A percentile compares a stretch with the other conserved stretches of the same genome.
phyloP scores from a whole-genome alignment of 2,888 invertebrate genomes.

The Drosophila prolongata region DNA sequence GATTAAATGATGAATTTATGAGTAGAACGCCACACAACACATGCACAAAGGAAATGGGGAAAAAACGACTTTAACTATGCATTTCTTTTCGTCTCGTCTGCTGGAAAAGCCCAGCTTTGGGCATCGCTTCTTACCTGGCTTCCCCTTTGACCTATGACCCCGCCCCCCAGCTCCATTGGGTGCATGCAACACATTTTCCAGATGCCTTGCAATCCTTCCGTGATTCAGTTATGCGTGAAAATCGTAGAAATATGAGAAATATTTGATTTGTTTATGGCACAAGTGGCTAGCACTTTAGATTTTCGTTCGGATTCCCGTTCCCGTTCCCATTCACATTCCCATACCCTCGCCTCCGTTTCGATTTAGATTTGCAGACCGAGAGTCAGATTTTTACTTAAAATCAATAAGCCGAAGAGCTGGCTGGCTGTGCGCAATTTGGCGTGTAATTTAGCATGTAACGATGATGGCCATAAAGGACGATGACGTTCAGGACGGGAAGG shows the following conservation, averaged over 20 bases:
- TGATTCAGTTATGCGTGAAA: constrained; percentile 68
- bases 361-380: constrained; percentile 21
- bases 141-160: constrained; percentile 3
- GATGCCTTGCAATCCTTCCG: constrained; percentile 36
- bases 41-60: constrained; percentile 17
- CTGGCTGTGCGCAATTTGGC: constrained; percentile 70
- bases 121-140: constrained; percentile 10
- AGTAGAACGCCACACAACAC: constrained; percentile 35
- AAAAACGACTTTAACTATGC: constrained; percentile 64
- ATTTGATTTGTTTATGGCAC: constrained; percentile 77
- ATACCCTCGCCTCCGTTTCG: constrained; percentile 1
- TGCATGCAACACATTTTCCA: constrained; percentile 51
- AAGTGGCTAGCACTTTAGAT: constrained; percentile 53
- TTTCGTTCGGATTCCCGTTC: constrained; percentile 2
- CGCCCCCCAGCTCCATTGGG: background rate
- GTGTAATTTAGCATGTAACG: constrained; percentile 78
- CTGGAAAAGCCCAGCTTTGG: constrained; percentile 13
- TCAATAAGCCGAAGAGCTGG: constrained; percentile 65
- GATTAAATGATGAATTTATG: constrained; percentile 75
- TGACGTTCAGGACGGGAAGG: constrained; percentile 20
- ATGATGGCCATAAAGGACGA: constrained; percentile 60
- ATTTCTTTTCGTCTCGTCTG: constrained; percentile 28
- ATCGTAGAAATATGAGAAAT: constrained; percentile 70
- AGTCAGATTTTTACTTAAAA: constrained; percentile 51
- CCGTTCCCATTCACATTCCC: background rate